Evolutionary conservation across 2,888 invertebrate genomes (phyloP), one percentile per base, ranked within the genome.

Genomic region (Incurvaria masculella): DNA sequence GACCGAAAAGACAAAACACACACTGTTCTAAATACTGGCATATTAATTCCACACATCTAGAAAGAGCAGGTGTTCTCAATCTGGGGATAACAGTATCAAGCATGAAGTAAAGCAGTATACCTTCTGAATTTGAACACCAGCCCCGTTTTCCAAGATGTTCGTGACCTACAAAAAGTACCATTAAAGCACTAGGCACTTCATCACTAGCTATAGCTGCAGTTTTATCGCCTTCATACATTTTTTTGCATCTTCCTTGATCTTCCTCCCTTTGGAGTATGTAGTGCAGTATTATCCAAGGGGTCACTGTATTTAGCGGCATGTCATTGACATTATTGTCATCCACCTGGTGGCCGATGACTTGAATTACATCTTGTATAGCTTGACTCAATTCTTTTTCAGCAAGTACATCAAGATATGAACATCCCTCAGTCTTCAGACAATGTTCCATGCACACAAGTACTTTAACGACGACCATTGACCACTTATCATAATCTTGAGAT

Each of bases 251-350:
- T 40, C 83, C 83, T 55, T 82, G 81, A 57, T 88, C 87, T 61
- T 88, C 89, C 56, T 88, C 86, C 58, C 86, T 81, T 61, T 88
- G 83, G 45, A 94, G 72, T 53, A 94, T 81, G 57, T 86, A 86
- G 70, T 94, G 90, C 56, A 95, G 74, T 49, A 95, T 72, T 49
- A 93, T 87, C 94, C 94, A 94, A 4, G 93, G 90, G 4, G 83
- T 68, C 14, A 91, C 83, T 14, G 87, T 85, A 50, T 86, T 85
- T 47, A 92, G 79, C 0, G 88, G 86, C 68, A 84, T 78, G 52
- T 84, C 86, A 23, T 81, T 68, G 21, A 79, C 72, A 61, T 78
- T 82, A 27, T 90, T 90, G 56, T 69, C 68, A 59, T 93, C 91
- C 52, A 94, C 79, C 66, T 91, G 91, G 61, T 88, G 86, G 46